phyloP scores from a whole-genome alignment of 2,888 invertebrate species.

The Tetrapedia diversipes region DNA sequence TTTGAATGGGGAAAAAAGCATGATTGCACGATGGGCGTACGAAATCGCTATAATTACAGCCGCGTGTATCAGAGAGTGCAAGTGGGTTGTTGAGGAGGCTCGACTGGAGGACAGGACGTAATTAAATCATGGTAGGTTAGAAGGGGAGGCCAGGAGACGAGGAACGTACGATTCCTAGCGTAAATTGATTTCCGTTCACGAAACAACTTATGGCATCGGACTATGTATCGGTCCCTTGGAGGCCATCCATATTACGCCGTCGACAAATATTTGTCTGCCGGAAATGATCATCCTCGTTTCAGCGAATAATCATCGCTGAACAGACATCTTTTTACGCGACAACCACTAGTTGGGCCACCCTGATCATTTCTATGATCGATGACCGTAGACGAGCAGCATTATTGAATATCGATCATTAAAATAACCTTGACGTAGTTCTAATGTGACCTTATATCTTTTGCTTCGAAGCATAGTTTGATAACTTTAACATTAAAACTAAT shows the following conservation, averaged over 20 bases:
- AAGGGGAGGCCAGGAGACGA: neutral
- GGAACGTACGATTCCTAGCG: neutral
- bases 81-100: neutral
- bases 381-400: no score
- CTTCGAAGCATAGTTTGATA: no score
- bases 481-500: no score
- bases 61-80: neutral
- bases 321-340: neutral
- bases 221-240: neutral
- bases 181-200: neutral
- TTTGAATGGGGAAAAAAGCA: neutral
- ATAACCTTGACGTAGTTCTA: no score
- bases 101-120: neutral
- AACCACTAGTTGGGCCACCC: no score
- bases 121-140: neutral
- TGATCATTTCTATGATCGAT: no score
- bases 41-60: neutral
- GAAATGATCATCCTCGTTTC: neutral
- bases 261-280: neutral
- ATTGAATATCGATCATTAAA: no score
- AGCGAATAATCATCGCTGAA: neutral
- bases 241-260: neutral
- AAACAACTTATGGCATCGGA: neutral
- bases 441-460: no score
- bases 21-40: neutral